A percentile compares a stretch with the other conserved stretches of the same genome.
phyloP scores from a whole-genome alignment of 2,888 invertebrate species.

The Caenorhabditis sp. region DNA sequence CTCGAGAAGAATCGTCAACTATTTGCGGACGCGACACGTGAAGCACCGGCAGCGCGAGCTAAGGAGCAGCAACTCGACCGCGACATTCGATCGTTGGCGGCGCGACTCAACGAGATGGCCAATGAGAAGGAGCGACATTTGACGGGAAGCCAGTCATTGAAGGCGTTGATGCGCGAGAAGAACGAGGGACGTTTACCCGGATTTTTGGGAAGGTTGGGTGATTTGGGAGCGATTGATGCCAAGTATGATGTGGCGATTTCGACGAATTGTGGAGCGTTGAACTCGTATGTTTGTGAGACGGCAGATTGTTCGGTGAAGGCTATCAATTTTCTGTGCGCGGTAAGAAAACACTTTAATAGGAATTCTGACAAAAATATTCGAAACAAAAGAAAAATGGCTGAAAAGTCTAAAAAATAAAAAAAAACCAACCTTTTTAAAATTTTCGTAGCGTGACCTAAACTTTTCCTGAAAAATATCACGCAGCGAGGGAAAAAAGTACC shows the following conservation, averaged over 20 bases:
- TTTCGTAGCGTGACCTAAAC: no score
- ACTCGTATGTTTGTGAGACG: constrained; percentile 9
- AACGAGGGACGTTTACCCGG: constrained; percentile 8
- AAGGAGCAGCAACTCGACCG: neutral
- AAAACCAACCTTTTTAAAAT: no score
- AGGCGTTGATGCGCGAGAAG: constrained; percentile 9
- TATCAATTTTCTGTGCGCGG: constrained; percentile 3
- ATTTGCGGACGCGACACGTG: neutral
- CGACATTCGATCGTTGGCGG: neutral
- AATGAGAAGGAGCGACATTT: neutral
- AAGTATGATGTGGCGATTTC: constrained; percentile 95
- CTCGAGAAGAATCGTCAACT: neutral
- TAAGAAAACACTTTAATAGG: neutral
- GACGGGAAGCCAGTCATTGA: neutral
- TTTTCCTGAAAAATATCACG: no score
- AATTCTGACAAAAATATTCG: no score
- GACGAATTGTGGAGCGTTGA: constrained; percentile 79
- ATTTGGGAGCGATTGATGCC: constrained; percentile 88
- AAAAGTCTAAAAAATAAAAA: no score
- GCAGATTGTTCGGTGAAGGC: neutral
- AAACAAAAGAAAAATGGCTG: no score
- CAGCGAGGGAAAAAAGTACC: no score
- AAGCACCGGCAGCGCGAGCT: neutral
- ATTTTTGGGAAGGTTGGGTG: constrained; percentile 76
- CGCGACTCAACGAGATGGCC: neutral